Base-by-base conservation (phyloP, 2,888 invertebrate species). In the Galerucella calmariensis region DNA sequence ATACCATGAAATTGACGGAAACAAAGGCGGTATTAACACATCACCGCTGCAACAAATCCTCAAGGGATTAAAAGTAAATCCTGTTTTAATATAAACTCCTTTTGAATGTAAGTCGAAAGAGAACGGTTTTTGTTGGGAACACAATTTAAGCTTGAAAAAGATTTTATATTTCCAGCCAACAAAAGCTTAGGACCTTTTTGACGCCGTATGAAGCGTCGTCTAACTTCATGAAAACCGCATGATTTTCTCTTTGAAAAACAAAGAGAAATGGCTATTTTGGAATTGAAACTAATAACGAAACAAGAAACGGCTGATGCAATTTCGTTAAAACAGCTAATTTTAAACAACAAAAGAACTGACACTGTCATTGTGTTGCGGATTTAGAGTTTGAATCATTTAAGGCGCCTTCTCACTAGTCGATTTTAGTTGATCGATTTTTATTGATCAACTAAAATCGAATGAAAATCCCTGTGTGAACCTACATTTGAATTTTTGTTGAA, bases 11-110 rank as follows among this genome's bases (percentile, higher is more conserved):
- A 75, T 75, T 72, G 66, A 75, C 65, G 41, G 66, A 68, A 68
- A 75, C 72, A 72, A 72, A 75, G 61, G 72, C 44, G 44, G 72
- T 69, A 75, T 75, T 72, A 75, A 75, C 75, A 72, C 75, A 75
- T 75, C 75, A 69, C 69, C 74, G 66, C 53, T 58, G 70, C 61
- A 66, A 67, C 70, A 69, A 74, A 74, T 74, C 73, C 69, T 66
- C 41, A 48, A 74, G 66, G 69, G 73, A 74, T 74, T 74, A 74
- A 59, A 68, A 69, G 20, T 69, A 61, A 74, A 67, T 65, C 62
- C 63, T 62, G 53, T 67, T 72, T 72, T 72, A 72, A 74, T 74
- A 74, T 74, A 69, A 65, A 66, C 74, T 74, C 65, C 70, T 70
- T 74, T 74, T 67, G 53, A 71, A 65, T 71, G 35, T 63, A 51